Conservation (phyloP, 2,113 vertebrate genomes). For the Felis chaus region DNA sequence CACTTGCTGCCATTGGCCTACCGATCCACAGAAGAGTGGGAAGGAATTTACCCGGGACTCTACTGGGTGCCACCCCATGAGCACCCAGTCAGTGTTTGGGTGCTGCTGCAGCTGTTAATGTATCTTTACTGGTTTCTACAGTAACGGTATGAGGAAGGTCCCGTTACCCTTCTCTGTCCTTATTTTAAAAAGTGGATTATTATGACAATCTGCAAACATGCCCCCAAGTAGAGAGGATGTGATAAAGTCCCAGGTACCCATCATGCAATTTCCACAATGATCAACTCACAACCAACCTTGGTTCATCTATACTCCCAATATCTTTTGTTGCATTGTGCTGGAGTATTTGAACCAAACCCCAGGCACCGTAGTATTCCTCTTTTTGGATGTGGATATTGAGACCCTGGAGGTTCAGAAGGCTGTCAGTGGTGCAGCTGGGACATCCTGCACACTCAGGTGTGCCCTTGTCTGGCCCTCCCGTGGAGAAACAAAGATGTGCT, state of each 20-base stretch:
- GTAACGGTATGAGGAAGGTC: not conserved
- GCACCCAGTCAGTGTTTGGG: not conserved
- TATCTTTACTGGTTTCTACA: not conserved
- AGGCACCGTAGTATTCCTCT: not conserved
- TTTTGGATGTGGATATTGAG: not conserved
- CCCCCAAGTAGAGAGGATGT: not conserved
- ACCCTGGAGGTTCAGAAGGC: not conserved
- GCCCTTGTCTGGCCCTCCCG: not conserved
- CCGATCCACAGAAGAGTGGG: not conserved
- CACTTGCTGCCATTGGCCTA: not conserved
- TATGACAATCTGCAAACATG: not conserved
- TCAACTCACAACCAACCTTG: not conserved
- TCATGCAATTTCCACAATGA: not conserved
- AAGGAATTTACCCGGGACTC: not conserved
- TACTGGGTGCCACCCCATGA: not conserved
- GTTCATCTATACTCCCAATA: not conserved
- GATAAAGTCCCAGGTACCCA: not conserved
- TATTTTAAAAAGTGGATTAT: slow-evolving; percentile 4
- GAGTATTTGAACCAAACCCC: not conserved
- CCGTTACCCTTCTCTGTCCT: not conserved
- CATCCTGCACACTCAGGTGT: not conserved
- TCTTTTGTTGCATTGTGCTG: not conserved
- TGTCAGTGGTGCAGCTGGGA: not conserved
- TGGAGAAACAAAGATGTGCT: not conserved
- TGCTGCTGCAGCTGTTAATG: not conserved